These are phyloP conservation scores for Melanargia galathea DNA, from an alignment of 2,888 invertebrate genomes.

Conservation along the genomic window DNA sequence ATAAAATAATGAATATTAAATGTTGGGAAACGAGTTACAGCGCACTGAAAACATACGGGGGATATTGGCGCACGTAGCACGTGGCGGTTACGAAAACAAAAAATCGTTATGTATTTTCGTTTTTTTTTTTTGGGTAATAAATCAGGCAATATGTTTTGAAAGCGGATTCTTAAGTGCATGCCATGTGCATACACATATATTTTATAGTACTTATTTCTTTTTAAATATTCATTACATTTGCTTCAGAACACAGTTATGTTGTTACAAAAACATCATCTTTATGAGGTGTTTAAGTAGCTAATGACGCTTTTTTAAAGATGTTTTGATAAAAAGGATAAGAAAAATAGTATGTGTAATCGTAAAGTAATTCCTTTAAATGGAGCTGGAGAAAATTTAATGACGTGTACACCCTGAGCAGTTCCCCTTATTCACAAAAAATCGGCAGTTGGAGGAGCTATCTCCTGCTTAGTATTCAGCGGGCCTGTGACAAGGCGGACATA, in stretches of 20 bases:
- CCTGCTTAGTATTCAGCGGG: slow-evolving; percentile 68
- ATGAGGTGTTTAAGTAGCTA: no score
- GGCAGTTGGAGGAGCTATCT: slow-evolving; percentile 8
- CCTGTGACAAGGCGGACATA: slow-evolving; percentile 60
- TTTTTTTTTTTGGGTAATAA: slow-evolving; percentile 1
- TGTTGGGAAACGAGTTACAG: slow-evolving; percentile 57
- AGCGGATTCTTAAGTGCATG: background rate
- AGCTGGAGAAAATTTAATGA: background rate
- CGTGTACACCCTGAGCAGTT: slow-evolving; percentile 10
- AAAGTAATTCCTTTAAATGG: no score
- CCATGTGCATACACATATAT: no score
- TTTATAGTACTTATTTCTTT: no score
- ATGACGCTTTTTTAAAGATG: no score
- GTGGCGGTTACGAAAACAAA: slow-evolving; percentile 19
- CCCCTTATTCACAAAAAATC: slow-evolving; percentile 18
- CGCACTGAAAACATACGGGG: slow-evolving; percentile 28
- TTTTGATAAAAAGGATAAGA: no score
- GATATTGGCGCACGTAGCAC: slow-evolving; percentile 7
- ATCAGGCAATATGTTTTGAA: background rate
- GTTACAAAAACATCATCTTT: no score
- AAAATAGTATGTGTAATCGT: no score
- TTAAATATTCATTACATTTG: no score
- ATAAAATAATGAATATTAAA: slow-evolving; percentile 66
- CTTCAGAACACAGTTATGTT: no score
- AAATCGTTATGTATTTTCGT: background rate